Conservation (phyloP, 1,140 invertebrate species). For the Pogonomyrmex californicus region DNA sequence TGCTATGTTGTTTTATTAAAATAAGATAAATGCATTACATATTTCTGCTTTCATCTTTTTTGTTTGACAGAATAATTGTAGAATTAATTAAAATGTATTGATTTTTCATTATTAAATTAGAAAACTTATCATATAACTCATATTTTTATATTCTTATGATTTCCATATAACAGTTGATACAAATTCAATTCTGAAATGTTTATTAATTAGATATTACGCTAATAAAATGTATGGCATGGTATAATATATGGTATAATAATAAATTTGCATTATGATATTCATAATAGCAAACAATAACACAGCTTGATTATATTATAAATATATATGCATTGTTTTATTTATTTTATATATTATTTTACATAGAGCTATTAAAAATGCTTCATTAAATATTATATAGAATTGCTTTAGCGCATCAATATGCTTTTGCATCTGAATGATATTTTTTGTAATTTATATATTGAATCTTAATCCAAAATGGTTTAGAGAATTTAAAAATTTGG, state of each 20-base stretch:
- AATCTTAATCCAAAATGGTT: slow-evolving; percentile 17
- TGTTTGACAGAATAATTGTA: slow-evolving; percentile 30
- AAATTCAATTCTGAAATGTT: not conserved
- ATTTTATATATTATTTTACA: slow-evolving; percentile 26
- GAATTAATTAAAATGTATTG: slow-evolving; percentile 9
- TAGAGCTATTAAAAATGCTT: slow-evolving; percentile 19
- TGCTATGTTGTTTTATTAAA: not conserved
- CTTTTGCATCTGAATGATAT: slow-evolving; percentile 53
- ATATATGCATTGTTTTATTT: slow-evolving; percentile 31
- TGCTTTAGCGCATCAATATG: slow-evolving; percentile 26
- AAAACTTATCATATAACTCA: not conserved
- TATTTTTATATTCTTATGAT: slow-evolving; percentile 9
- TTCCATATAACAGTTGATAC: slow-evolving; percentile 25
- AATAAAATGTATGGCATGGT: slow-evolving; percentile 21
- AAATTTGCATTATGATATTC: slow-evolving; percentile 18
- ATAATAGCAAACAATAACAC: slow-evolving; percentile 1
- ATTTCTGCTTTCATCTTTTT: slow-evolving; percentile 48
- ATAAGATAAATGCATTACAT: not conserved
- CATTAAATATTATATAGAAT: not conserved
- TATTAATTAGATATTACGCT: not conserved
- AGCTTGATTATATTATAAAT: slow-evolving; percentile 5
- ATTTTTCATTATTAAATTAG: slow-evolving; percentile 33
- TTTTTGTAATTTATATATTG: slow-evolving; percentile 9
- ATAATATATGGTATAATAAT: not conserved
- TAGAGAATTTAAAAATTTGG: slow-evolving; percentile 1